These are phyloP conservation scores for Jordanella pulchra DNA, from an alignment of 2,797 vertebrate genomes.

Conservation along the genomic window DNA sequence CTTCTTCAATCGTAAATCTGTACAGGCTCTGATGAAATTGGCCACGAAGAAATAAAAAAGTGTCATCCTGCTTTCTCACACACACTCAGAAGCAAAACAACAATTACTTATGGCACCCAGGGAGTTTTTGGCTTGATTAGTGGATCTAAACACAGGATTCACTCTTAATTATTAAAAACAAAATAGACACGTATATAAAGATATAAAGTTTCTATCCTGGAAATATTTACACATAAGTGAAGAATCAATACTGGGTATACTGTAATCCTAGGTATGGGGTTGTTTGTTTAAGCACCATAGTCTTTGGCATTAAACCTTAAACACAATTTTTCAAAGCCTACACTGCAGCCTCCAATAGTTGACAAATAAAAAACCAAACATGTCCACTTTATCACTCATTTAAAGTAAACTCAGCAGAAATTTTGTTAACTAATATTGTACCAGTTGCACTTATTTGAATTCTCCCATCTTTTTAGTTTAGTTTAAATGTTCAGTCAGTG, in stretches of 20 bases:
- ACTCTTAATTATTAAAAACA: not conserved
- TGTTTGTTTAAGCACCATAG: no score
- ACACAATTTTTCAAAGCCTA: not conserved
- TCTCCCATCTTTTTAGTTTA: no score
- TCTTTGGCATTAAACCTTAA: not conserved
- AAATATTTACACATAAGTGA: slow-evolving; percentile 63
- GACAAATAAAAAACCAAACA: no score
- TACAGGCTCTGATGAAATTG: slow-evolving; percentile 75
- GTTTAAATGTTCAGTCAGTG: no score
- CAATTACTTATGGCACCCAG: slow-evolving; percentile 34
- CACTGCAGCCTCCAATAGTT: no score
- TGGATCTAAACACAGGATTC: slow-evolving; percentile 23
- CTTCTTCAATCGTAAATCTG: slow-evolving; percentile 70
- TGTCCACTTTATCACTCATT: not conserved
- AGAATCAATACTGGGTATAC: not conserved
- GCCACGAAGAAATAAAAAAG: slow-evolving; percentile 49
- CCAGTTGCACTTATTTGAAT: no score
- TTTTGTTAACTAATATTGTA: no score
- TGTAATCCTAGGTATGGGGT: not conserved
- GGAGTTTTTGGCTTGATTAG: slow-evolving; percentile 50
- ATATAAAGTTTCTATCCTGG: slow-evolving; percentile 63
- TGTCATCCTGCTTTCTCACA: slow-evolving; percentile 40
- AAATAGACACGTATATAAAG: slow-evolving; percentile 30
- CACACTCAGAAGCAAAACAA: slow-evolving; percentile 22
- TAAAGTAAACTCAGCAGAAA: not conserved